phyloP scores from a whole-genome alignment of 2,113 vertebrate species.

The Pelecanoides urinatrix region DNA sequence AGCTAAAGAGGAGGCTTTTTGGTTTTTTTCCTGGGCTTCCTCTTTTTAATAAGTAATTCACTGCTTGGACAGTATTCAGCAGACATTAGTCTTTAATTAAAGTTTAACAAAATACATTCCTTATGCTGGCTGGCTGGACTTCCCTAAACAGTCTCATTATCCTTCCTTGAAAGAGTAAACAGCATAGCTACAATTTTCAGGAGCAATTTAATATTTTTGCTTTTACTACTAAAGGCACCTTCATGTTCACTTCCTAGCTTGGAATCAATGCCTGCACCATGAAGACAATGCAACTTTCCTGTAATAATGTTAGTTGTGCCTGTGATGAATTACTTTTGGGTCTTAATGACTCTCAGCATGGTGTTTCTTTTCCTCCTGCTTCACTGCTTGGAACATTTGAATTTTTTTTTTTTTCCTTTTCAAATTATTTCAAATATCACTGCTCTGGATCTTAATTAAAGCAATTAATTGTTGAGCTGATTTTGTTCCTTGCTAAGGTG shows the following conservation, averaged over 20 bases:
- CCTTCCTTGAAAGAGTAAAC: background rate
- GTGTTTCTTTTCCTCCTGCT: constrained; percentile 19
- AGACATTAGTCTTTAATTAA: constrained; percentile 36
- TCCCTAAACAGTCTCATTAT: constrained; percentile 4
- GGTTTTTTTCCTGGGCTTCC: background rate
- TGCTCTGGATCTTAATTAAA: constrained; percentile 25
- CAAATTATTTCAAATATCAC: background rate
- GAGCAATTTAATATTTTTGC: background rate
- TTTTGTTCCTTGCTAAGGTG: background rate
- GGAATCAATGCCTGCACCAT: background rate
- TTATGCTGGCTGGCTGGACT: background rate
- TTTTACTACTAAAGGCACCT: background rate
- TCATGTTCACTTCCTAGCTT: constrained; percentile 4
- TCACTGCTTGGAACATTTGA: background rate
- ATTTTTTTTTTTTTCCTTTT: background rate
- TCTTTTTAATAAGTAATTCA: constrained; percentile 25
- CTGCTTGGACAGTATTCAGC: background rate
- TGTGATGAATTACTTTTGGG: constrained; percentile 19
- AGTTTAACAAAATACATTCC: constrained; percentile 1
- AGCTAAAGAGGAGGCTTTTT: background rate
- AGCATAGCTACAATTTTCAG: background rate
- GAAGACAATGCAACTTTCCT: background rate
- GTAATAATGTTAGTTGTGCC: background rate
- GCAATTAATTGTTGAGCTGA: background rate
- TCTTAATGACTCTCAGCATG: constrained; percentile 13